Conservation (phyloP, 2,797 vertebrate species). For the Aulostomus chinensis region DNA sequence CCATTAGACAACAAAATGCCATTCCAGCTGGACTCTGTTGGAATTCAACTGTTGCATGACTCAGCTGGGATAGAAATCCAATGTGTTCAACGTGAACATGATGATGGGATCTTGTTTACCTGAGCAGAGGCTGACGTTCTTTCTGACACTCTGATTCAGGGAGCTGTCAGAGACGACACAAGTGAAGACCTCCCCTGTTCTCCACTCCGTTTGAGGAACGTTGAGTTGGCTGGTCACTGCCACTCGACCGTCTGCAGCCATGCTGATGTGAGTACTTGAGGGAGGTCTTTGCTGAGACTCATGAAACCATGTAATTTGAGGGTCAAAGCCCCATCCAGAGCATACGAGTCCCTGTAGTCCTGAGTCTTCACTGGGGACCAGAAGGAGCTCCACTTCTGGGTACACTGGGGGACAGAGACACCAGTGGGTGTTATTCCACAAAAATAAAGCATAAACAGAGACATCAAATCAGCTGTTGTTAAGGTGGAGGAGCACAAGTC, state of each 20-base stretch:
- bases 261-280: constrained; percentile 1
- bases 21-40: no score
- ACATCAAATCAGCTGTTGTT: neutral
- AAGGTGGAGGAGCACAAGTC: neutral
- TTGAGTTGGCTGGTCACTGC: constrained; percentile 53
- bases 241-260: constrained; percentile 50
- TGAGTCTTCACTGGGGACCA: constrained; percentile 27
- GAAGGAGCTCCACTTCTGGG: constrained; percentile 52
- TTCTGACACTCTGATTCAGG: rapidly evolving
- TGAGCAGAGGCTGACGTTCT: constrained; percentile 54
- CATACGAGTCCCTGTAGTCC: constrained; percentile 55
- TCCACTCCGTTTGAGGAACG: constrained; percentile 54
- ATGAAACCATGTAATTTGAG: constrained; percentile 59
- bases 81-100: no score
- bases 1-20: no score
- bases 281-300: neutral
- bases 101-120: constrained; percentile 44
- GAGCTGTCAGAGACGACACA: constrained; percentile 59
- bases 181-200: constrained; percentile 32
- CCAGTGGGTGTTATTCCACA: no score
- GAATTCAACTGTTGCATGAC: no score
- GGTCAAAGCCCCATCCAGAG: constrained; percentile 57
- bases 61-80: no score
- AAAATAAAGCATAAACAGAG: neutral
- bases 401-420: constrained; percentile 29